Percentiles rank a stretch among this genome's conserved stretches.
Evolutionary conservation across 2,113 vertebrate species (phyloP).

Genomic region (Gobio gobio): DNA sequence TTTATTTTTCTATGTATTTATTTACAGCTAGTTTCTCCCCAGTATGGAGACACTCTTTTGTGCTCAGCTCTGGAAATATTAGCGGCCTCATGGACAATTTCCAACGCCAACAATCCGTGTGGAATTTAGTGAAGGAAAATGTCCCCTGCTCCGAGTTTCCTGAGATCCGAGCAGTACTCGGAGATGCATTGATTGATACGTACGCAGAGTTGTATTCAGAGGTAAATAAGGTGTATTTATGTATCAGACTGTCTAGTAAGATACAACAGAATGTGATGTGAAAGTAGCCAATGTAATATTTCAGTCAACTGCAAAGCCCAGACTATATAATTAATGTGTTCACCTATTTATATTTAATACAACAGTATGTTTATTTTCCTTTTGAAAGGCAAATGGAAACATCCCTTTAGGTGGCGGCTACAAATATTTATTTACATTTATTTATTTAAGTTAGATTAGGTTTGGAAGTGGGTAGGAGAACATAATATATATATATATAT

Average conservation of each 20-base stretch:
- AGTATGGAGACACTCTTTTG: not conserved
- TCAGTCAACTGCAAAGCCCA: not conserved
- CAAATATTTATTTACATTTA: not conserved
- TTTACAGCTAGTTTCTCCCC: not conserved
- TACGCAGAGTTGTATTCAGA: constrained; percentile 80
- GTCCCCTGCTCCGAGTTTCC: constrained; percentile 73
- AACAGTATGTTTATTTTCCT: not conserved
- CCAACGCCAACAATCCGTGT: constrained; percentile 71
- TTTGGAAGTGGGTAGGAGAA: no score
- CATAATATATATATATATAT: no score
- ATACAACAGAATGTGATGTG: constrained; percentile 34
- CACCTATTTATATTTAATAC: not conserved
- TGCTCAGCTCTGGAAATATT: constrained; percentile 48
- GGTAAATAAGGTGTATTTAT: constrained; percentile 62
- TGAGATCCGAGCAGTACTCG: constrained; percentile 78
- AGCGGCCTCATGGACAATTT: constrained; percentile 60
- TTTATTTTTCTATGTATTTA: not conserved
- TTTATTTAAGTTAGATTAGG: no score
- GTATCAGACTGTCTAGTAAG: constrained; percentile 42
- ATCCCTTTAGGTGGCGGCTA: not conserved
- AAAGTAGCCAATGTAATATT: not conserved
- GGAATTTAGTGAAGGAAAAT: constrained; percentile 78
- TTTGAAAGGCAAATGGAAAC: not conserved
- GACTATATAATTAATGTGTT: not conserved
- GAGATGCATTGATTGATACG: constrained; percentile 76